Percentiles rank a stretch among this genome's conserved stretches.
These are phyloP conservation scores for Corticium candelabrum DNA, from an alignment of 37 sponge, comb jelly and placozoan genomes.

Conservation along the genomic window DNA sequence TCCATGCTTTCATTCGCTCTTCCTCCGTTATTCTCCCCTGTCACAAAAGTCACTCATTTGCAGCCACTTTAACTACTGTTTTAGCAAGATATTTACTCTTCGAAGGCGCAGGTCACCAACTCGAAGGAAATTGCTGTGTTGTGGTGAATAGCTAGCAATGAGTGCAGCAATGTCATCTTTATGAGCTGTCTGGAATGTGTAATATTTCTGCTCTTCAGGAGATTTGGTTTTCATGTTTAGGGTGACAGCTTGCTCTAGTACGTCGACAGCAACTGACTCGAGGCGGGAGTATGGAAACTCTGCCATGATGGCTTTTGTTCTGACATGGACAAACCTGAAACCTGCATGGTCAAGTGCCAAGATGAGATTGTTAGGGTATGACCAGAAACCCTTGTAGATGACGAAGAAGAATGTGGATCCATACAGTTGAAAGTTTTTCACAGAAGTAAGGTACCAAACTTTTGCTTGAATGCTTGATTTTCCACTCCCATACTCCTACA, in stretches of 20 bases:
- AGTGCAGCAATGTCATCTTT: conserved; percentile 89
- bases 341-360: conserved; percentile 66
- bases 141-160: conserved; percentile 88
- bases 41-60: neutral
- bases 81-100: conserved; percentile 24
- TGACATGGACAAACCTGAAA: conserved; percentile 73
- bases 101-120: conserved; percentile 68
- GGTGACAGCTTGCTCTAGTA: conserved; percentile 56
- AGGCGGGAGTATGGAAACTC: conserved; percentile 59
- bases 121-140: conserved; percentile 79
- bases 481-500: conserved; percentile 77
- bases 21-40: conserved; percentile 41
- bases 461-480: conserved; percentile 86
- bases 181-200: conserved; percentile 77
- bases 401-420: conserved; percentile 77
- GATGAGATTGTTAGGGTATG: conserved; percentile 68
- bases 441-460: conserved; percentile 92
- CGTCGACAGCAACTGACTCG: conserved; percentile 68
- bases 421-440: conserved; percentile 87
- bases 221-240: conserved; percentile 55
- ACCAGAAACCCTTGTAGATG: conserved; percentile 94
- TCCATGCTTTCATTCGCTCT: conserved; percentile 55
- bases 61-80: neutral
- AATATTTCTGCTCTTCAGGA: conserved; percentile 67
- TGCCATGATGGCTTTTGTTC: conserved; percentile 72